Evolutionary conservation across 2,113 vertebrate genomes (phyloP).

Genomic region (Nannospalax galili): DNA sequence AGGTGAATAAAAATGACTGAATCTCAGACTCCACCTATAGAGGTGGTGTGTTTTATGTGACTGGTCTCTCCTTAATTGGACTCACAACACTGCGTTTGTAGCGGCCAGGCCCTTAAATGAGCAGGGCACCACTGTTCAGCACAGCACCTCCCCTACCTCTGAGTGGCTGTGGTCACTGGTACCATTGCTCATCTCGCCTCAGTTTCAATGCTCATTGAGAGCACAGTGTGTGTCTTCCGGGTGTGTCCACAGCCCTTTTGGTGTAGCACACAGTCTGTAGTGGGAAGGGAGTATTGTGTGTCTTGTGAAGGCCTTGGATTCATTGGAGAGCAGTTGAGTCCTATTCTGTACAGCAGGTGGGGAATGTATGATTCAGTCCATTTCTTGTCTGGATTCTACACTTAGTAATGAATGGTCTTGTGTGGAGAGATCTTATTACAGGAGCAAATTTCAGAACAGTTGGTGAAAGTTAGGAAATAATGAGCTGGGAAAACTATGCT

Average conservation of each 20-base stretch:
- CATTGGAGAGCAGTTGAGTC: background rate
- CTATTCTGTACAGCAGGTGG: background rate
- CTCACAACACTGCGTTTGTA: too few relatives aligned
- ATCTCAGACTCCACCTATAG: background rate
- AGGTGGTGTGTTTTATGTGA: background rate
- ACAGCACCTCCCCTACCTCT: background rate
- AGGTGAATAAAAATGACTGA: background rate
- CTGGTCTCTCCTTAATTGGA: background rate
- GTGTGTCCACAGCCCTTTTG: background rate
- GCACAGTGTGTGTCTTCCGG: background rate
- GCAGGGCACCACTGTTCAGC: background rate
- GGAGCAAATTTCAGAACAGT: background rate
- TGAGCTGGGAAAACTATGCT: background rate
- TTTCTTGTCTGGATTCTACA: background rate
- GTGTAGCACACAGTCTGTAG: background rate
- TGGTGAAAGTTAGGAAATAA: constrained; percentile 5
- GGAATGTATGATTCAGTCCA: background rate
- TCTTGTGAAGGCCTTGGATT: background rate
- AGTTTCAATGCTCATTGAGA: background rate
- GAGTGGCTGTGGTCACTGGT: too few relatives aligned
- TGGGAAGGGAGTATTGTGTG: background rate
- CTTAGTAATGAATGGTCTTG: background rate
- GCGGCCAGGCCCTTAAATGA: too few relatives aligned
- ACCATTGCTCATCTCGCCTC: background rate
- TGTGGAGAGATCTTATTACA: background rate